Percentiles rank a stretch among this genome's conserved stretches.
Conservation (phyloP, 2,797 vertebrate species). For the Semaprochilodus insignis region DNA sequence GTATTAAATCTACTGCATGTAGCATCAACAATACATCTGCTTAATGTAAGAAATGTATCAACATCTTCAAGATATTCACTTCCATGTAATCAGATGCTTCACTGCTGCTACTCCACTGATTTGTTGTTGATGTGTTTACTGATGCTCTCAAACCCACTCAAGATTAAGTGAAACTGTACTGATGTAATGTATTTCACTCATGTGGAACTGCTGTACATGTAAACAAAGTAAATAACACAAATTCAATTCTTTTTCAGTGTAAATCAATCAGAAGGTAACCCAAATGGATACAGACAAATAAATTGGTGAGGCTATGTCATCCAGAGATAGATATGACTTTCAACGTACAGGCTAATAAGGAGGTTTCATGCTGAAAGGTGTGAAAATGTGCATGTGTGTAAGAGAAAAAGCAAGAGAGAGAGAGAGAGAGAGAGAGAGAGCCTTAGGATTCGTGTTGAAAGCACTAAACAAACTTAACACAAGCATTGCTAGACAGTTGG, state of each 20-base stretch:
- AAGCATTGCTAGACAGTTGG: slow-evolving; percentile 30
- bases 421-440: background rate
- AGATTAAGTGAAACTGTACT: too few relatives aligned
- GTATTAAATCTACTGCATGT: too few relatives aligned
- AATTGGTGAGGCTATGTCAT: background rate
- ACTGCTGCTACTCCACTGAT: too few relatives aligned
- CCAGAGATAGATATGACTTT: slow-evolving; percentile 11
- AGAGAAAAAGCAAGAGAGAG: background rate
- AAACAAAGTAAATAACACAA: too few relatives aligned
- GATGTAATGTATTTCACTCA: too few relatives aligned
- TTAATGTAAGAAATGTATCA: too few relatives aligned
- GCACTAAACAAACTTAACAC: slow-evolving; percentile 37
- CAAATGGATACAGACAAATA: background rate
- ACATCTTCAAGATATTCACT: too few relatives aligned
- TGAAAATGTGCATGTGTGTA: slow-evolving; percentile 26
- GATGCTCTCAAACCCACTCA: too few relatives aligned
- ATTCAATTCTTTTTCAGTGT: background rate
- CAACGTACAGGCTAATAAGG: slow-evolving; percentile 3
- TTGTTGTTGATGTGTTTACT: too few relatives aligned
- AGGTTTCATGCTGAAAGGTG: slow-evolving; percentile 14
- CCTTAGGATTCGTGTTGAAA: slow-evolving; percentile 35
- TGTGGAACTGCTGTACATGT: too few relatives aligned
- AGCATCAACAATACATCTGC: too few relatives aligned
- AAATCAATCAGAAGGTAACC: background rate
- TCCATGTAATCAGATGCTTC: too few relatives aligned